Conservation (phyloP, 2,113 vertebrate species). For the Lamprotornis superbus region DNA sequence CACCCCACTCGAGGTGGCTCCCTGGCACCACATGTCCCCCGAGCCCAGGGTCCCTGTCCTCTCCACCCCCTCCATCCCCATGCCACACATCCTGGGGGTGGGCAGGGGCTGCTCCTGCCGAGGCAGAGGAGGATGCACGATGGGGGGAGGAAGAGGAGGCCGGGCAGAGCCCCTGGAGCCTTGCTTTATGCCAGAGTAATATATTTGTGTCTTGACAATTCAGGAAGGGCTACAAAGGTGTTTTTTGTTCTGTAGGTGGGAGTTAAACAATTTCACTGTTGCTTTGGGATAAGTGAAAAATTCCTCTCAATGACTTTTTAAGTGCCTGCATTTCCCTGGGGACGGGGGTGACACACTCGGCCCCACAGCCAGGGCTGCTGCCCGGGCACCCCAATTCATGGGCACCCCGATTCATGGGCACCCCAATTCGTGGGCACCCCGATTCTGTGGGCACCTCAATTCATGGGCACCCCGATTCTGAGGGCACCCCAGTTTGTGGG, state of each 20-base stretch:
- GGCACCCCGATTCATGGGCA: not conserved
- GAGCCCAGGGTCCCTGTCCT: not conserved
- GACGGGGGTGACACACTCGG: not conserved
- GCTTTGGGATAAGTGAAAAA: not conserved
- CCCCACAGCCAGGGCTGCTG: not conserved
- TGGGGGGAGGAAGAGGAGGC: not conserved
- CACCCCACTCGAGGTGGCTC: accelerated
- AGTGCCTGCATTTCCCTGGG: slow-evolving; percentile 43
- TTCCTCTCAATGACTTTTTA: not conserved
- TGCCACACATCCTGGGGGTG: not conserved
- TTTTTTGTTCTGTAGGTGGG: not conserved
- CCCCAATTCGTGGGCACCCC: not conserved
- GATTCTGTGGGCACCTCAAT: not conserved
- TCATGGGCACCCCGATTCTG: accelerated
- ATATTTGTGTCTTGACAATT: not conserved
- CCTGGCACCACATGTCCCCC: accelerated
- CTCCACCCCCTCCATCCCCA: accelerated
- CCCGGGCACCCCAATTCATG: not conserved
- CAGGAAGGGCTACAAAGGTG: not conserved
- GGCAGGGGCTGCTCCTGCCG: not conserved
- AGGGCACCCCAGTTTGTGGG: not conserved
- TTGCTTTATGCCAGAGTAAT: not conserved
- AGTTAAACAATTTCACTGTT: not conserved
- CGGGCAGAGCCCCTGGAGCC: not conserved
- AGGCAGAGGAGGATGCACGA: not conserved